Percentiles rank a stretch among this genome's conserved stretches.
phyloP scores from a whole-genome alignment of 2,113 vertebrate genomes.

The Shinisaurus crocodilurus region DNA sequence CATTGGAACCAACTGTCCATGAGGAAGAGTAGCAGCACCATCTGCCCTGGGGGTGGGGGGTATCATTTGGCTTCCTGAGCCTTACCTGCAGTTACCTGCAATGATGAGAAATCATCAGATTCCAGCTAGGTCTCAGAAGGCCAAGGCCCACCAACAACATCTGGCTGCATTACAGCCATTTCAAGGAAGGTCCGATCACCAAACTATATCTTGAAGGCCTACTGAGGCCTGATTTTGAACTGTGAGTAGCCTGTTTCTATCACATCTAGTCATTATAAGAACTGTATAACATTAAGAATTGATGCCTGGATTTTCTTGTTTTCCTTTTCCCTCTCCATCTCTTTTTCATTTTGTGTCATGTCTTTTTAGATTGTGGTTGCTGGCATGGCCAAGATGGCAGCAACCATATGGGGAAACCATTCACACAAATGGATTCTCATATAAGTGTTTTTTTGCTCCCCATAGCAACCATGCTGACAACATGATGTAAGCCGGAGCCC shows the following conservation, averaged over 20 bases:
- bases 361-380: not conserved
- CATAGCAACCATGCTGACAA: not conserved
- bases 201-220: not conserved
- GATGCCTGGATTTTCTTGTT: not conserved
- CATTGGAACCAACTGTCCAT: not conserved
- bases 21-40: not conserved
- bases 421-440: too few species aligned
- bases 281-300: not conserved
- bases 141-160: not conserved
- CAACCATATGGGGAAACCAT: not conserved
- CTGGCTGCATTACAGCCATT: not conserved
- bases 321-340: not conserved
- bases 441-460: not conserved
- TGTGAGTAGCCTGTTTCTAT: not conserved
- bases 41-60: too few species aligned
- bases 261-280: not conserved
- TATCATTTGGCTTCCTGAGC: not conserved
- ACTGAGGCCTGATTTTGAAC: not conserved
- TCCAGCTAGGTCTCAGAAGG: not conserved
- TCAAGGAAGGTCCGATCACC: not conserved
- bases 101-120: not conserved
- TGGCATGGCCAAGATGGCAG: not conserved
- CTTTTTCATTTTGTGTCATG: too few species aligned
- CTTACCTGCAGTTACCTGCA: not conserved
- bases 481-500: not conserved